Evolutionary conservation across 2,113 vertebrate species (phyloP).

Genomic region (Poeciliopsis turrubarensis): DNA sequence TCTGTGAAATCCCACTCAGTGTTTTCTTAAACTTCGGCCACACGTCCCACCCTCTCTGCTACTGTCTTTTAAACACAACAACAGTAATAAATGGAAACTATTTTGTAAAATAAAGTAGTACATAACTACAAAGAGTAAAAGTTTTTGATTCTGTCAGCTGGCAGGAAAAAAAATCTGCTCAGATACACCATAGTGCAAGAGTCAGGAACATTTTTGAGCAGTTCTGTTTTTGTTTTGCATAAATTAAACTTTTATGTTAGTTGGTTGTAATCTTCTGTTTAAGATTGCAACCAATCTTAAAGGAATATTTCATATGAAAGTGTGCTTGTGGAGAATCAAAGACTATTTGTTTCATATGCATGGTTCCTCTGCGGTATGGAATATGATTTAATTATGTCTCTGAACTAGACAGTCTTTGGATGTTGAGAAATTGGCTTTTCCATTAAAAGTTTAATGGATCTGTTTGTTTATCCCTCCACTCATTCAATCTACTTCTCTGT

Average conservation of each 20-base stretch:
- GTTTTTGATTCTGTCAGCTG: neutral
- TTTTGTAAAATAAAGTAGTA: conserved; percentile 70
- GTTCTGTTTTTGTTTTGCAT: neutral
- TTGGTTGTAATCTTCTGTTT: neutral
- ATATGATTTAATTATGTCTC: neutral
- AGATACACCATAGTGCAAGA: neutral
- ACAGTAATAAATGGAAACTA: conserved; percentile 34
- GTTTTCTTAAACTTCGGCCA: conserved; percentile 38
- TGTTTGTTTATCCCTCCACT: neutral
- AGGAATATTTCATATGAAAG: neutral
- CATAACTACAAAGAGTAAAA: neutral
- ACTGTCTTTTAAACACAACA: conserved; percentile 13
- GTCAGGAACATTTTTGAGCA: neutral
- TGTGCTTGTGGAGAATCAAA: neutral
- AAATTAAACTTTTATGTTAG: neutral
- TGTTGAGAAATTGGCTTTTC: neutral
- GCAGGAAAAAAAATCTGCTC: no score
- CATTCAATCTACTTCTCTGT: no score
- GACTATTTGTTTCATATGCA: no score
- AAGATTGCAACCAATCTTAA: no score
- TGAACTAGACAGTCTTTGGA: neutral
- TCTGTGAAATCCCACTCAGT: conserved; percentile 58
- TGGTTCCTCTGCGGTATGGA: neutral
- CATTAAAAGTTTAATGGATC: neutral
- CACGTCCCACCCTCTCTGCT: conserved; percentile 22